Percentiles rank a stretch among this genome's conserved stretches.
These are phyloP conservation scores for Pardalotus punctatus DNA, from an alignment of 2,113 vertebrate genomes.

Conservation along the genomic window DNA sequence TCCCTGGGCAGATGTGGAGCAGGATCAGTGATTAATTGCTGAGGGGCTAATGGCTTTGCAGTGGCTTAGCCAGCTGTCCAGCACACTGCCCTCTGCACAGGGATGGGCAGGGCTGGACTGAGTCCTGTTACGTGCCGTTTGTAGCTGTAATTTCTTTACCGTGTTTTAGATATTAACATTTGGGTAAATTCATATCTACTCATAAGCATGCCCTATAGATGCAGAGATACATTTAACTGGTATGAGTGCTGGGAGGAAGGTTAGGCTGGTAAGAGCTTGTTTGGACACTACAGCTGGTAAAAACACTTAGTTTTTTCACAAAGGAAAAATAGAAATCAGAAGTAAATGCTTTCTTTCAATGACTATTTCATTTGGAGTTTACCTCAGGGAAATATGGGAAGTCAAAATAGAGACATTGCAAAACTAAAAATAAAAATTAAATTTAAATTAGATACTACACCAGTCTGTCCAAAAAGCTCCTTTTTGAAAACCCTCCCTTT, in stretches of 20 bases:
- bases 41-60: not conserved
- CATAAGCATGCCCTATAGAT: not conserved
- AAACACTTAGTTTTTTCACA: not conserved
- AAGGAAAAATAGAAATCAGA: not conserved
- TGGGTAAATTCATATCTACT: not conserved
- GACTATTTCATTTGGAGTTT: not conserved
- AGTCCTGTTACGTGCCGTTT: not conserved
- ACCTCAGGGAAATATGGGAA: not conserved
- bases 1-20: not conserved
- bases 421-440: not conserved
- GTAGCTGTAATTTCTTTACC: not conserved
- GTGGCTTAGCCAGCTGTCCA: constrained; percentile 22
- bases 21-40: constrained; percentile 11
- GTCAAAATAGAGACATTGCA: not conserved
- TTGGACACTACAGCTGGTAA: not conserved
- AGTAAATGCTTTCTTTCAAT: not conserved
- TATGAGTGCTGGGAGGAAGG: not conserved
- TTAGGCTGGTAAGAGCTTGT: not conserved
- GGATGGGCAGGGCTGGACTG: not conserved
- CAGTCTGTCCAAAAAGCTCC: not conserved
- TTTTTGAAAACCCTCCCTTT: not conserved
- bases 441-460: not conserved
- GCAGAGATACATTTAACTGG: not conserved
- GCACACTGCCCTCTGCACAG: not conserved
- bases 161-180: not conserved